phyloP scores from a whole-genome alignment of 2,888 invertebrate genomes.

The Lasiommata megera region DNA sequence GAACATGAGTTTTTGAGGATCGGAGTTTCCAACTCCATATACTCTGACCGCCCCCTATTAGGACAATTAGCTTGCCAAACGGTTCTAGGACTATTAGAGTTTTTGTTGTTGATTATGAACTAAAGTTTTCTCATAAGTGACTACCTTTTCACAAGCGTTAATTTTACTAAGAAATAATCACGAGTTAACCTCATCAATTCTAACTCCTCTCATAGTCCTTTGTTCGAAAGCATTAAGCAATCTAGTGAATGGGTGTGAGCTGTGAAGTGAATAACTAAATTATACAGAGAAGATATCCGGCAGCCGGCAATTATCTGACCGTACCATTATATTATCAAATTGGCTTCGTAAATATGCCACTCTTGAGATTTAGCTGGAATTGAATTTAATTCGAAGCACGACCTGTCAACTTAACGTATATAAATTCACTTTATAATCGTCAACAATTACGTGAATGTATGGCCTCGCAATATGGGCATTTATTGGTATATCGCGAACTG shows the following conservation, averaged over 20 bases:
- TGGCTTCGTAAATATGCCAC: conserved; percentile 57
- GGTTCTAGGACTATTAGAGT: no score
- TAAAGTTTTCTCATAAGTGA: no score
- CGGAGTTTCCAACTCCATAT: no score
- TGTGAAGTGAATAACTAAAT: conserved; percentile 22
- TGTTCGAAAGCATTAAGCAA: conserved; percentile 17
- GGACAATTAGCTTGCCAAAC: no score
- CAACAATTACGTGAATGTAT: conserved; percentile 72
- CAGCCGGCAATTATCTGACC: conserved; percentile 36
- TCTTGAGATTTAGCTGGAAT: conserved; percentile 54
- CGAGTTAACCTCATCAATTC: no score
- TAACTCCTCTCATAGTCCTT: conserved; percentile 8
- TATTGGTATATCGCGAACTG: conserved; percentile 50
- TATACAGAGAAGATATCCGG: conserved; percentile 29
- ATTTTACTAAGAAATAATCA: no score
- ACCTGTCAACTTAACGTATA: conserved; percentile 70
- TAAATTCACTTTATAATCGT: conserved; percentile 74
- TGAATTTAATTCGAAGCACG: conserved; percentile 60
- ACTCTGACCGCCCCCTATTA: no score
- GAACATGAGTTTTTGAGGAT: no score
- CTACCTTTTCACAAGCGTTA: no score
- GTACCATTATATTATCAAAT: conserved; percentile 39
- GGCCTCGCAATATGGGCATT: conserved; percentile 62
- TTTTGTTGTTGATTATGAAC: no score
- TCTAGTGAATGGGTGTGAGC: conserved; percentile 14